These are phyloP conservation scores for Phengaris arion DNA, from an alignment of 2,888 invertebrate species.

Conservation along the genomic window DNA sequence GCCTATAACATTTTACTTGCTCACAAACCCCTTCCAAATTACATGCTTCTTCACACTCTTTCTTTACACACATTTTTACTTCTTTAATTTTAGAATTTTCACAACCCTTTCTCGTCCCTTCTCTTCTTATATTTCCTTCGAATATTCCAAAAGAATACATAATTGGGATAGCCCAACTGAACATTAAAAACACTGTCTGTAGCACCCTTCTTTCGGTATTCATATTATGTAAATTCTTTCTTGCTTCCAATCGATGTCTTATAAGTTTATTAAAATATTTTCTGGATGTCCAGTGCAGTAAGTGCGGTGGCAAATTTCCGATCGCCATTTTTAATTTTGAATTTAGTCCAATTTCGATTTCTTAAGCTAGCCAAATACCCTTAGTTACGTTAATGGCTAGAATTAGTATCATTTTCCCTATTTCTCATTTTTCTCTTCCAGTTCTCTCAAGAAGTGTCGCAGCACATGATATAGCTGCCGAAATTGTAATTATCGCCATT, in stretches of 20 bases:
- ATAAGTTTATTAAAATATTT: conserved; percentile 47
- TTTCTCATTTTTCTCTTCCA: conserved; percentile 38
- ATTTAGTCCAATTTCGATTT: background rate
- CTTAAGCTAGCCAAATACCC: too few species aligned
- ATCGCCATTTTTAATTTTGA: conserved; percentile 34
- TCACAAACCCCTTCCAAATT: conserved; percentile 2
- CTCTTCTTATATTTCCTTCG: conserved; percentile 41
- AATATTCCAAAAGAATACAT: conserved; percentile 13
- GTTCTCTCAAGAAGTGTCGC: conserved; percentile 52
- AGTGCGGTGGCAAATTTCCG: conserved; percentile 56
- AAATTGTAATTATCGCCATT: conserved; percentile 50
- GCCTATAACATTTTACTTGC: background rate
- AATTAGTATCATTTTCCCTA: conserved; percentile 42
- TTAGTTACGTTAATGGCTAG: too few species aligned
- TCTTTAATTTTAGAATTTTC: background rate
- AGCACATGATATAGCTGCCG: conserved; percentile 53
- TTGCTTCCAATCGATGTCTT: conserved; percentile 39
- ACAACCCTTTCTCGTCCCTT: background rate
- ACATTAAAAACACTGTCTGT: conserved; percentile 35
- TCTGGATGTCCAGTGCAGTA: conserved; percentile 54
- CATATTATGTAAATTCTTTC: conserved; percentile 34
- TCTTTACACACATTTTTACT: background rate
- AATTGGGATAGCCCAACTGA: conserved; percentile 12
- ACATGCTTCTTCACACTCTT: background rate
- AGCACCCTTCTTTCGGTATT: conserved; percentile 41